These are phyloP conservation scores for Trissoscelio sp. DNA, from an alignment of 2,888 invertebrate genomes.

Conservation along the genomic window DNA sequence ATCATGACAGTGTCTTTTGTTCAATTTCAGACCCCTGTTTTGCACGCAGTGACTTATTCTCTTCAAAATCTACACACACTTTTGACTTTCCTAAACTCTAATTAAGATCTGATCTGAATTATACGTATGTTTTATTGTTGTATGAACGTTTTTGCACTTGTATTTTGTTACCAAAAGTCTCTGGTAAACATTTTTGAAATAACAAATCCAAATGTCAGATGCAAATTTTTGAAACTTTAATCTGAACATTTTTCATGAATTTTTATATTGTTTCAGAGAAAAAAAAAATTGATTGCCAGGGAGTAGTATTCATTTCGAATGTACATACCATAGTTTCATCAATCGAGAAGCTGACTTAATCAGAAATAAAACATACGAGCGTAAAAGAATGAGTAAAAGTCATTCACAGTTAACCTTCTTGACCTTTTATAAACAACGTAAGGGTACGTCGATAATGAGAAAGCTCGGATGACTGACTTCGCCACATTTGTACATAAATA, in stretches of 20 bases:
- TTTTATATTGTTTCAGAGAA: neutral
- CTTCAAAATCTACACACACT: slow-evolving; percentile 12
- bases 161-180: slow-evolving; percentile 18
- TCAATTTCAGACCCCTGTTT: slow-evolving; percentile 21
- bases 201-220: too few species aligned
- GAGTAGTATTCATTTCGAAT: slow-evolving; percentile 14
- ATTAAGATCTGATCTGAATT: slow-evolving; percentile 12
- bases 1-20: neutral
- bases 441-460: slow-evolving; percentile 15
- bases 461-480: slow-evolving; percentile 28
- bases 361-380: neutral
- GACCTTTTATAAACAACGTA: slow-evolving; percentile 38
- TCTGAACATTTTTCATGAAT: neutral
- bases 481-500: slow-evolving; percentile 39
- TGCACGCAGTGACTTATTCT: slow-evolving; percentile 38
- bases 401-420: slow-evolving; percentile 38
- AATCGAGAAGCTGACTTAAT: neutral
- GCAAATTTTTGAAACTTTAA: neutral
- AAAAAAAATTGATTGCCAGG: neutral
- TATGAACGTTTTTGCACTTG: slow-evolving; percentile 31
- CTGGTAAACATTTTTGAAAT: slow-evolving; percentile 5
- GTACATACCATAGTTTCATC: slow-evolving; percentile 26
- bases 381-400: slow-evolving; percentile 26
- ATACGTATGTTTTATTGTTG: slow-evolving; percentile 40
- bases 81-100: neutral